Percentiles rank a stretch among this genome's conserved stretches.
phyloP scores from a whole-genome alignment of 2,113 vertebrate genomes.

The Bagarius yarrelli region DNA sequence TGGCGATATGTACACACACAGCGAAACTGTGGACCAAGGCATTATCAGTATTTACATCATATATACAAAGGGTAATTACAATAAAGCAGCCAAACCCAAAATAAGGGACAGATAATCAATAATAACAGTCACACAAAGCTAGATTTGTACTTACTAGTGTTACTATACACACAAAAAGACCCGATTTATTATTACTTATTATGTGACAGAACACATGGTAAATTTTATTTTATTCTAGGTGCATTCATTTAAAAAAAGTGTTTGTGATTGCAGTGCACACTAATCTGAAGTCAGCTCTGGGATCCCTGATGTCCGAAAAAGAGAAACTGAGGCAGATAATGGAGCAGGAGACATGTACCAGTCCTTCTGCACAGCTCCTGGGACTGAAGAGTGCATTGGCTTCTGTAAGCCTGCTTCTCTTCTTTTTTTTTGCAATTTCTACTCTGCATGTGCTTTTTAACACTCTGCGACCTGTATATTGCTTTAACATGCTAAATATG shows the following conservation, averaged over 20 bases:
- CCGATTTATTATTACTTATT: neutral
- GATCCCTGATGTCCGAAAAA: slow-evolving; percentile 80
- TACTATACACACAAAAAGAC: no score
- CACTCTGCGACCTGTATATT: neutral
- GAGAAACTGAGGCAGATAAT: slow-evolving; percentile 85
- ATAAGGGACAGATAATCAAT: no score
- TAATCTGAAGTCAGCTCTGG: slow-evolving; percentile 85
- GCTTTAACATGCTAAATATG: neutral
- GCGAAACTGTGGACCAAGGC: no score
- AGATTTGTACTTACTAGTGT: no score
- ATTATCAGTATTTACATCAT: no score
- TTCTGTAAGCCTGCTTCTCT: slow-evolving; percentile 71
- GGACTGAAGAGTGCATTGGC: slow-evolving; percentile 88
- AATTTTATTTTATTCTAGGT: neutral
- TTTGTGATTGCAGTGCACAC: slow-evolving; percentile 71
- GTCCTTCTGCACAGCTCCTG: slow-evolving; percentile 83
- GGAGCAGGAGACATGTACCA: slow-evolving; percentile 78
- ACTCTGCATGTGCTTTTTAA: slow-evolving; percentile 31
- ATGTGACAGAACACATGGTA: neutral
- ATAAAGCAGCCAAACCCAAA: no score
- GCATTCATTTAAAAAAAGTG: slow-evolving; percentile 21
- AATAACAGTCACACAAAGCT: no score
- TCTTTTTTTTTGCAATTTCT: slow-evolving; percentile 11
- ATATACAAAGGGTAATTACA: no score
- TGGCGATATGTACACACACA: no score